Base-by-base conservation (phyloP, 1,140 invertebrate genomes). In the Pseudomyrmex dendroicus region DNA sequence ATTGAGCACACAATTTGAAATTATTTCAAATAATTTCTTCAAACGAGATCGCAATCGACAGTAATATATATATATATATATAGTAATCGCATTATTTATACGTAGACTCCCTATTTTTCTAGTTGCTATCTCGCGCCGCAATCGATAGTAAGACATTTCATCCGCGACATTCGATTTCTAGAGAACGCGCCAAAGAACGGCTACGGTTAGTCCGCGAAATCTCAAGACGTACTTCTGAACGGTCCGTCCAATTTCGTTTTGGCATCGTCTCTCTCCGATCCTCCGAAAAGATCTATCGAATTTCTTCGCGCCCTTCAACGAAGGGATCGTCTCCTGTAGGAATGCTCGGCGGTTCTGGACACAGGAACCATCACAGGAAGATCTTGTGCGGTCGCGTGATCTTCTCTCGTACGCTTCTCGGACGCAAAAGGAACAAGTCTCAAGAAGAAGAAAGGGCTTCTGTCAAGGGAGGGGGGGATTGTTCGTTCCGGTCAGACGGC, bases 401-500 rank as follows among this genome's bases (percentile, higher is more conserved):
- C 59, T 35, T 72, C 52, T 78, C 22, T 80, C 63, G 35, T 44
- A 52, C 50, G 8, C 20, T 35, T 35, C 35, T 35, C 52, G 9
- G 46, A 64, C 52, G 68, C 20, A 59, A 56, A 73, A 57, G 67
- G 61, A 82, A 63, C 68, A 78, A 78, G 25, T 13, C 70, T 17
- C 20, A 50, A n/a, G 46, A 10, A n/a, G 68, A 73, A 82, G 85
- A 82, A 84, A 82, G 15, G 59, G 35, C 17, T 52, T 61, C 44
- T 7, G 54, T 44, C 57, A 56, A 62, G 48, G 66, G 20, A 15
- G 25, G 15, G 46, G 46, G 66, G 50, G 84, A 73, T 62, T 82
- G 85, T 90, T 88, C 88, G 89, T 91, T 91, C 90, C 89, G 90
- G 86, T 90, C 90, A 89, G 90, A 91, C 80, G 86, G 84, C 82